Evolutionary conservation across 2,113 vertebrate genomes (phyloP).

Genomic region (Sciurus niger): DNA sequence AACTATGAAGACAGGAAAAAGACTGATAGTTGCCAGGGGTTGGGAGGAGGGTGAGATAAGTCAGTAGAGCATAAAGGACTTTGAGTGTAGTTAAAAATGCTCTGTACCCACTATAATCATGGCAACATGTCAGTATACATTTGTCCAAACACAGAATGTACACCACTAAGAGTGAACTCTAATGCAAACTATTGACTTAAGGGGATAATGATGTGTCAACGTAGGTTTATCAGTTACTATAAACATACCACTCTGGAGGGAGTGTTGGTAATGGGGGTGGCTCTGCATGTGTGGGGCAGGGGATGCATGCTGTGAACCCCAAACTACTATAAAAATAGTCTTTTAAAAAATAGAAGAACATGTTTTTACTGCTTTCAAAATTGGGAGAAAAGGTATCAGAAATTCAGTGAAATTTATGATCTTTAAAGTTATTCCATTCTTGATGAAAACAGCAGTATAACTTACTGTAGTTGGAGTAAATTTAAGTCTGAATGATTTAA

Average conservation of each 20-base stretch:
- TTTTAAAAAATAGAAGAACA: background rate
- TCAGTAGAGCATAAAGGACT: background rate
- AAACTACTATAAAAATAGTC: background rate
- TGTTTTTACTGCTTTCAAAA: background rate
- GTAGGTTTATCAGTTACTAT: background rate
- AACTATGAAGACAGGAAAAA: background rate
- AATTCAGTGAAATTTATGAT: background rate
- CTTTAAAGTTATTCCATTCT: background rate
- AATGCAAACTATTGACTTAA: background rate
- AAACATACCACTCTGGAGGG: background rate
- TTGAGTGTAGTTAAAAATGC: background rate
- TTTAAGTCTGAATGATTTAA: slow-evolving; percentile 48
- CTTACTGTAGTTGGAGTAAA: background rate
- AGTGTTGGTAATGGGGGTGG: background rate
- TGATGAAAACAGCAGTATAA: slow-evolving; percentile 13
- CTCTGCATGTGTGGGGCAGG: background rate
- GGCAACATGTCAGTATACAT: background rate
- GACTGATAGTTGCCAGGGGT: background rate
- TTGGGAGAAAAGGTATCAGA: background rate
- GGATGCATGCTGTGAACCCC: background rate
- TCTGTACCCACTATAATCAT: background rate
- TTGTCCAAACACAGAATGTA: background rate
- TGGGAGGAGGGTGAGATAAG: background rate
- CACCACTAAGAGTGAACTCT: background rate
- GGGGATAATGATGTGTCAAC: background rate